Base-by-base conservation (phyloP, 2,888 invertebrate species). In the Rutpela maculata region DNA sequence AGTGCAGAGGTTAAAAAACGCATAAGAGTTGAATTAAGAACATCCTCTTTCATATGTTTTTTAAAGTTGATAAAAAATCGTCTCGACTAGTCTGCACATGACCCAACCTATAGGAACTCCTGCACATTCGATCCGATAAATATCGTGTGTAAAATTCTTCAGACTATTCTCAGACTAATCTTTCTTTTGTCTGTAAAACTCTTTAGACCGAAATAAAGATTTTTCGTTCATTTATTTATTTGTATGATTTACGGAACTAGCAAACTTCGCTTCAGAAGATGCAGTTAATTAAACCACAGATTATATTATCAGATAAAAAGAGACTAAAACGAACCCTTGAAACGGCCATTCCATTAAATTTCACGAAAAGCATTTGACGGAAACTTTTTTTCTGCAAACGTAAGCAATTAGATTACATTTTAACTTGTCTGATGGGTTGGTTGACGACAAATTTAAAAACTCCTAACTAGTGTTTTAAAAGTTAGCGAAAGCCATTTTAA, bases 391-490 rank as follows among this genome's bases (percentile, higher is more conserved):
- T 82, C 81, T 81, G 79, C 84, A 85, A 84, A 84, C 85, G 82
- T 82, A 82, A 80, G 82, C 84, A 86, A 87, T 87, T 86, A 84
- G 86, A 87, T 87, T 87, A 87, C 85, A 83, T 83, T 82, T 83
- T 84, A 82, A 83, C 84, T 86, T 81, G 78, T 83, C 83, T 83
- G 85, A 86, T 85, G 85, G 86, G 83, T 86, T 84, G 84, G 83
- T 83, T 83, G 86, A 85, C 84, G 88, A 88, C 87, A 87, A 89
- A 89, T 89, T 89, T 88, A 88, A 89, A 88, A 89, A 89, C 84
- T 88, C 86, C 86, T 88, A 89, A 89, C 89, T 89, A 89, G 89
- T 89, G 88, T 89, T 90, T 89, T 89, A 89, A 89, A 90, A 90
- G 88, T 89, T 89, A 87, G 86, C 86, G 86, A 87, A 86, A 87